Conservation (phyloP, 2,888 invertebrate species). For the Lymantria monacha region DNA sequence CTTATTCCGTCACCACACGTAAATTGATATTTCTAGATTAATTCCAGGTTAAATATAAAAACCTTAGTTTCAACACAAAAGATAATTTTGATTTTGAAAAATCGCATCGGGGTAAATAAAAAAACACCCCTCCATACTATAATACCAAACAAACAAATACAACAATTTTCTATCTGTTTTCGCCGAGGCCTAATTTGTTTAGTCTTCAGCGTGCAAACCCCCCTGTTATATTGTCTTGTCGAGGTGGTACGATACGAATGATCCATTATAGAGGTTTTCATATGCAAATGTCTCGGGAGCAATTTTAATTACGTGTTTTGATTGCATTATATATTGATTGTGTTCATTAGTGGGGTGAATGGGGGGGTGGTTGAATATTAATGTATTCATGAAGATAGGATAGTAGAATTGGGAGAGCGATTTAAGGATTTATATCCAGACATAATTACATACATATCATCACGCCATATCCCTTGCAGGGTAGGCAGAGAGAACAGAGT, state of each 20-base stretch:
- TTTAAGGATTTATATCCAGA: not conserved
- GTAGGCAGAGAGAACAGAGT: too few relatives aligned
- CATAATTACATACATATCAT: too few relatives aligned
- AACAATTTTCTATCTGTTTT: constrained; percentile 27
- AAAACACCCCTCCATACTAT: too few relatives aligned
- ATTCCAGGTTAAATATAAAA: too few relatives aligned
- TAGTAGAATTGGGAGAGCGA: not conserved
- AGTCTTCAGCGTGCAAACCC: constrained; percentile 31
- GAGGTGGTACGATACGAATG: constrained; percentile 41
- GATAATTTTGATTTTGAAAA: too few relatives aligned
- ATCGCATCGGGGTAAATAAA: too few relatives aligned
- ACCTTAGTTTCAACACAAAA: too few relatives aligned
- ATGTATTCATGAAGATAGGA: constrained; percentile 24
- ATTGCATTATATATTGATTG: constrained; percentile 77
- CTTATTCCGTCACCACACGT: too few relatives aligned
- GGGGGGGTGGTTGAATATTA: constrained; percentile 41
- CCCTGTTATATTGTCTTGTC: constrained; percentile 51
- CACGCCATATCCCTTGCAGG: too few relatives aligned
- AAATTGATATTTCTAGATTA: too few relatives aligned
- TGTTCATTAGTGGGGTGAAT: constrained; percentile 49
- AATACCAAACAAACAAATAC: constrained; percentile 12
- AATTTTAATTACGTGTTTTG: constrained; percentile 75
- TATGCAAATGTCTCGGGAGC: constrained; percentile 76
- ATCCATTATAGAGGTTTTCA: constrained; percentile 78
- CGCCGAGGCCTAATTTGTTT: constrained; percentile 56